Percentiles rank a stretch among this genome's conserved stretches.
These are phyloP conservation scores for Andrena marginata DNA, from an alignment of 2,888 invertebrate species.

Conservation along the genomic window DNA sequence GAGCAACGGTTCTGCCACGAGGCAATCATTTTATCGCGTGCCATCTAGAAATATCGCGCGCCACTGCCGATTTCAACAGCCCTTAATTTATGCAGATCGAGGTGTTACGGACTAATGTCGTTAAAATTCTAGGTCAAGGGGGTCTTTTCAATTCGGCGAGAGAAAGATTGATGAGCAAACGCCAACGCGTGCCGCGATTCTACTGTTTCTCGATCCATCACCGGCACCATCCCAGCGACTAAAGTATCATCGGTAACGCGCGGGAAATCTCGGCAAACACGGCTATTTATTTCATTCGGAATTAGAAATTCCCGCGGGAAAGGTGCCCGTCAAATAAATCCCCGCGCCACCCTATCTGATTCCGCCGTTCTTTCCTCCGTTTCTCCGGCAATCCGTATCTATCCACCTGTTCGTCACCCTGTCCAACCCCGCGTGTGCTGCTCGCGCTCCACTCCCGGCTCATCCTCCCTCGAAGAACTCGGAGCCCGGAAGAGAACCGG, in stretches of 20 bases:
- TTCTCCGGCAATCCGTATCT: slow-evolving; percentile 42
- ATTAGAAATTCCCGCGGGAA: slow-evolving; percentile 23
- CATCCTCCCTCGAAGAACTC: slow-evolving; percentile 7
- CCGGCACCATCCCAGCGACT: too few relatives aligned
- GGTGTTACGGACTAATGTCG: too few relatives aligned
- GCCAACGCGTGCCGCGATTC: too few relatives aligned
- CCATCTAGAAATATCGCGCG: neutral
- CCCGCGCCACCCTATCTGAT: slow-evolving; percentile 28
- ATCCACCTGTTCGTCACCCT: slow-evolving; percentile 59
- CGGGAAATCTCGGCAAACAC: neutral
- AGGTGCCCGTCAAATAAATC: slow-evolving; percentile 48
- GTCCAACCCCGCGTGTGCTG: slow-evolving; percentile 36
- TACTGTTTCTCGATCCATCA: too few relatives aligned
- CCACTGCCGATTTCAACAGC: neutral
- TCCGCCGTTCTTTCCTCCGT: slow-evolving; percentile 22
- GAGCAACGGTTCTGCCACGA: neutral
- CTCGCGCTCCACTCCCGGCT: slow-evolving; percentile 21
- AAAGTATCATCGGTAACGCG: neutral
- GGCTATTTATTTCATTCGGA: slow-evolving; percentile 17
- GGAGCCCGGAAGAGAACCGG: slow-evolving; percentile 42
- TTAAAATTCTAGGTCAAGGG: too few relatives aligned
- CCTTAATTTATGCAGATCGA: neutral
- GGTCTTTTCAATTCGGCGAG: too few relatives aligned
- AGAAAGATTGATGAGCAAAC: too few relatives aligned
- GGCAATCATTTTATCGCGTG: slow-evolving; percentile 34